These are phyloP conservation scores for Pocillopora grandis DNA, from an alignment of 92 coral and sea anemone species.

Conservation along the genomic window DNA sequence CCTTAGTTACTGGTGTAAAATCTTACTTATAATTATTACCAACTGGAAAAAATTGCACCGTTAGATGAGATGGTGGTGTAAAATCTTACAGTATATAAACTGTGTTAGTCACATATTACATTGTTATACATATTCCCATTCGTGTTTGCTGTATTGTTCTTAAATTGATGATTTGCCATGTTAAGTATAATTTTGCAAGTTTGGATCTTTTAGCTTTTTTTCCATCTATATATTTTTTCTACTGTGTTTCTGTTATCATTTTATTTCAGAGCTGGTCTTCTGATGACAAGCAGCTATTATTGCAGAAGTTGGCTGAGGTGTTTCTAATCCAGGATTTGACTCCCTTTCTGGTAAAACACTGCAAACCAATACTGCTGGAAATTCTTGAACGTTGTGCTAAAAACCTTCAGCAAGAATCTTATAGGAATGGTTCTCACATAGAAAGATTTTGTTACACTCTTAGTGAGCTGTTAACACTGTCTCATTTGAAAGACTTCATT, in stretches of 20 bases:
- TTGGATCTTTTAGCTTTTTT: background rate
- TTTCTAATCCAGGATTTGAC: conserved; percentile 55
- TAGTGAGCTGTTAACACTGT: conserved; percentile 64
- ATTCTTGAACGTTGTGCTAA: conserved; percentile 64
- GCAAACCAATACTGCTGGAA: conserved; percentile 81
- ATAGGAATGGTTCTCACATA: conserved; percentile 9
- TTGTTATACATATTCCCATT: too few relatives aligned
- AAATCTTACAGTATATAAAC: too few relatives aligned
- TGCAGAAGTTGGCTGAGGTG: conserved; percentile 67
- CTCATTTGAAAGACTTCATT: conserved; percentile 65
- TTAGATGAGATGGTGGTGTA: too few relatives aligned
- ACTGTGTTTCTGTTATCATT: background rate
- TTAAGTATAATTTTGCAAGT: too few relatives aligned
- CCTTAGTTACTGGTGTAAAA: too few relatives aligned
- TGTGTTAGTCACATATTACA: too few relatives aligned
- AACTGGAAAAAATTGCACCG: too few relatives aligned
- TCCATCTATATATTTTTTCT: background rate
- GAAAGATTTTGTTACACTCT: conserved; percentile 70
- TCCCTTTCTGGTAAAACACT: conserved; percentile 55
- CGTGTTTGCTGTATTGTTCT: background rate
- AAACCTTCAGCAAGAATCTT: conserved; percentile 22
- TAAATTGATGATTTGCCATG: background rate
- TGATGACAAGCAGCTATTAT: conserved; percentile 75
- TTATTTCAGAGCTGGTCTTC: conserved; percentile 69
- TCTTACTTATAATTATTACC: too few relatives aligned